Evolutionary conservation across 1,140 invertebrate species (phyloP), one percentile per base, ranked within the genome.

Genomic region (Halesus radiatus): DNA sequence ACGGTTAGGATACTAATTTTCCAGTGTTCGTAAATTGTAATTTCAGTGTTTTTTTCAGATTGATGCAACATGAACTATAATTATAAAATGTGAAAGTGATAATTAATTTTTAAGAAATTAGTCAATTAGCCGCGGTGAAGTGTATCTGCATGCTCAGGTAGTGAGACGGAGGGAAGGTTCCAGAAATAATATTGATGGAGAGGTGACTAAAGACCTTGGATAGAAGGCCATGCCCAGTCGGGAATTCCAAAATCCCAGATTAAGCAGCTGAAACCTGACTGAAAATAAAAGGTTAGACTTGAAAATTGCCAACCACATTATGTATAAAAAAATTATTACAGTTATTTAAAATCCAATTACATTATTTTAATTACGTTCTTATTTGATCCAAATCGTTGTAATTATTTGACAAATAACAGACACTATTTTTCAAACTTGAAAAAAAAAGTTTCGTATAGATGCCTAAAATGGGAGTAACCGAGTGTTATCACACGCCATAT

Each of bases 41-140:
- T 45, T 45, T 45, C 37, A 45, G 37, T 45, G 37, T 15, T 60
- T 23, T 60, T 60, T 60, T 52, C 68, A 52, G 68, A 72, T 26
- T 37, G 29, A 53, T 26, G 18, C 8, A 4, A 20, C 45, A 3
- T 20, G 45, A 16, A 26, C 15, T 66, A 26, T 20, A 53, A 72
- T 52, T 16, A 16, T 52, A 72, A 53, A 3, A 72, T 72, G 68
- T 72, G 68, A 72, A 72, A 52, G 68, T 72, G 68, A 1, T 72
- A 15, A 53, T 2, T 18, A 72, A 23, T 15, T 15, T 66, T 29
- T 29, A 7, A 13, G 45, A 53, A 72, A 72, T 72, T 72, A 53
- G 68, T 72, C 68, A 72, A 72, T 72, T 72, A 72, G 45, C 18
- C 37, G 68, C 22, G 45, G 26, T 68, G 56, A 60, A 68, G 64